Percentiles rank a stretch among this genome's conserved stretches.
These are phyloP conservation scores for Caenorhabditis inopinata DNA, from an alignment of 1,140 invertebrate species.

Conservation along the genomic window DNA sequence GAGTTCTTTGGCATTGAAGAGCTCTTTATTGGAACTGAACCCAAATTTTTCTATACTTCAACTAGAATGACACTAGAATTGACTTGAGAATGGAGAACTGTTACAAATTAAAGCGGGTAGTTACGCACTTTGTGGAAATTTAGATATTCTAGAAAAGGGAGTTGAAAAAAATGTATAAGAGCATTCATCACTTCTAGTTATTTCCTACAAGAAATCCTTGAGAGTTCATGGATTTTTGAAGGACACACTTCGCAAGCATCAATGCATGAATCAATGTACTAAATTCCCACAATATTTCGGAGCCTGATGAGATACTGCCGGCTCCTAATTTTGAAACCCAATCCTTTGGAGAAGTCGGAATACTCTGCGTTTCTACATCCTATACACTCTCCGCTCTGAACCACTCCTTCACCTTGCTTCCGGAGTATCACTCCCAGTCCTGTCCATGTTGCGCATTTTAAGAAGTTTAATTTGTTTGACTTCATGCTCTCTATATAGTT, in stretches of 20 bases:
- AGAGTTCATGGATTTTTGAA: too few species aligned
- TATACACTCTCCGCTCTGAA: not conserved
- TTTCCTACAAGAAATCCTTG: too few species aligned
- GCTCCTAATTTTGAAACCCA: constrained; percentile 18
- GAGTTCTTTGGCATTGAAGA: too few species aligned
- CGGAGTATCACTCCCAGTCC: not conserved
- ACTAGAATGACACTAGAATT: not conserved
- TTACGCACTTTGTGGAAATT: too few species aligned
- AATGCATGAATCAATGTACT: not conserved
- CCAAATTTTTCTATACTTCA: not conserved
- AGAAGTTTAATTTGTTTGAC: not conserved
- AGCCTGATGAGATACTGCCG: too few species aligned
- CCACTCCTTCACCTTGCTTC: constrained; percentile 27
- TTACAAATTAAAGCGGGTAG: too few species aligned
- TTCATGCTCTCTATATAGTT: not conserved
- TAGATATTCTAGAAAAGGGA: too few species aligned
- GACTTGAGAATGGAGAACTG: too few species aligned
- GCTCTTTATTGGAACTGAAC: too few species aligned
- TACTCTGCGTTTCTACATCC: not conserved
- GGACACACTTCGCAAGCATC: too few species aligned
- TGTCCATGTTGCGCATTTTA: not conserved
- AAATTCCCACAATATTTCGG: constrained; percentile 13
- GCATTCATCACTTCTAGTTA: too few species aligned
- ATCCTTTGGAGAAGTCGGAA: constrained; percentile 22
- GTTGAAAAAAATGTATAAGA: too few species aligned